These are phyloP conservation scores for Hirudo medicinalis DNA, from an alignment of 1,140 invertebrate species.

Conservation along the genomic window DNA sequence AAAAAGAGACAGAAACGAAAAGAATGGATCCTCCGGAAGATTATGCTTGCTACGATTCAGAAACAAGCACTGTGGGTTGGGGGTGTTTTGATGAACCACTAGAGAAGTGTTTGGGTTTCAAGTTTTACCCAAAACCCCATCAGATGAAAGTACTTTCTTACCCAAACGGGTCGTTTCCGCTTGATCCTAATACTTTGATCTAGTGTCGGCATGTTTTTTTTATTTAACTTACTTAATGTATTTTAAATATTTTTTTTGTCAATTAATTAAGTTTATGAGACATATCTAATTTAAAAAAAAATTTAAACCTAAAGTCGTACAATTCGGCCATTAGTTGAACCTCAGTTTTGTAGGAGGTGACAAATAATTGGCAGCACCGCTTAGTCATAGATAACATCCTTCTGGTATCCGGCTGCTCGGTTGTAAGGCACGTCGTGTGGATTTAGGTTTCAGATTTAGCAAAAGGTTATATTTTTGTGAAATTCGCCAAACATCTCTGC, in stretches of 20 bases:
- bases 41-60: conserved; percentile 1
- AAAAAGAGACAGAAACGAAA: neutral
- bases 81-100: neutral
- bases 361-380: conserved; percentile 1
- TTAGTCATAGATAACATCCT: conserved; percentile 13
- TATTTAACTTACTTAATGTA: too few species aligned
- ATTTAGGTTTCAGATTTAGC: too few species aligned
- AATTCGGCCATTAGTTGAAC: conserved; percentile 8
- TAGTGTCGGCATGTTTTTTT: too few species aligned
- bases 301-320: neutral
- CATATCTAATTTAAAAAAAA: neutral
- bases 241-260: conserved; percentile 4
- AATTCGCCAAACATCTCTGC: too few species aligned
- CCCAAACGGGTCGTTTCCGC: neutral
- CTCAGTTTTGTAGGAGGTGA: neutral
- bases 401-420: neutral
- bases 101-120: neutral
- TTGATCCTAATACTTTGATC: neutral
- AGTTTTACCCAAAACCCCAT: neutral
- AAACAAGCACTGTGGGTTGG: neutral
- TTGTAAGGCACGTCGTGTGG: too few species aligned
- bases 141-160: neutral
- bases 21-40: neutral
- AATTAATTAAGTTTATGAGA: neutral
- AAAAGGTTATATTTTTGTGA: too few species aligned